Evolutionary conservation across 1,140 invertebrate genomes (phyloP).

Genomic region (Drosophila murphyi): DNA sequence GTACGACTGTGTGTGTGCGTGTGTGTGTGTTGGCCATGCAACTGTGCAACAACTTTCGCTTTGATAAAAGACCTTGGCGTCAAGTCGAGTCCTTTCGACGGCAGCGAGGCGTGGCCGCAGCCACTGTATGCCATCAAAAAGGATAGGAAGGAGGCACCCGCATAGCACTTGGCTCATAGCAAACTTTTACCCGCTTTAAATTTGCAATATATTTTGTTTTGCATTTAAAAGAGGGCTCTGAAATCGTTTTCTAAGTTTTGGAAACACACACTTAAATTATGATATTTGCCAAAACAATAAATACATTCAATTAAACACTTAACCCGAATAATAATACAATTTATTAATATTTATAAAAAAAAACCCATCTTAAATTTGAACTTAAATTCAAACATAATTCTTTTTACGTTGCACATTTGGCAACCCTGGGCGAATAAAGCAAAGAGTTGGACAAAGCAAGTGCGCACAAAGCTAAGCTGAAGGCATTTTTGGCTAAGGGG

Average conservation of each 20-base stretch:
- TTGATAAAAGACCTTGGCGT: slow-evolving; percentile 79
- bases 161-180: slow-evolving; percentile 42
- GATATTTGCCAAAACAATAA: background rate
- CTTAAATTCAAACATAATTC: slow-evolving; percentile 4
- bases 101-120: slow-evolving; percentile 63
- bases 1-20: background rate
- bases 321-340: background rate
- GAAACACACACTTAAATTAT: background rate
- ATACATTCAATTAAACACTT: background rate
- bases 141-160: slow-evolving; percentile 20
- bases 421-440: slow-evolving; percentile 2
- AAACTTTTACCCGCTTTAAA: slow-evolving; percentile 50
- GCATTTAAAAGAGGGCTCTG: slow-evolving; percentile 7
- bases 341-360: too few relatives aligned
- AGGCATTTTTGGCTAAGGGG: slow-evolving; percentile 39
- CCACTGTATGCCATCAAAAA: slow-evolving; percentile 36
- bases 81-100: slow-evolving; percentile 71
- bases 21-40: slow-evolving; percentile 54
- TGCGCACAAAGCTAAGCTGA: slow-evolving; percentile 34
- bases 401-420: background rate
- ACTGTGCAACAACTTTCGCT: slow-evolving; percentile 79
- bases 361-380: background rate
- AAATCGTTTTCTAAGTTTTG: slow-evolving; percentile 1
- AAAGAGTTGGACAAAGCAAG: slow-evolving; percentile 11
- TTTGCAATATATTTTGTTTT: slow-evolving; percentile 3